Base-by-base conservation (phyloP, 2,113 vertebrate species). In the Mirounga angustirostris region DNA sequence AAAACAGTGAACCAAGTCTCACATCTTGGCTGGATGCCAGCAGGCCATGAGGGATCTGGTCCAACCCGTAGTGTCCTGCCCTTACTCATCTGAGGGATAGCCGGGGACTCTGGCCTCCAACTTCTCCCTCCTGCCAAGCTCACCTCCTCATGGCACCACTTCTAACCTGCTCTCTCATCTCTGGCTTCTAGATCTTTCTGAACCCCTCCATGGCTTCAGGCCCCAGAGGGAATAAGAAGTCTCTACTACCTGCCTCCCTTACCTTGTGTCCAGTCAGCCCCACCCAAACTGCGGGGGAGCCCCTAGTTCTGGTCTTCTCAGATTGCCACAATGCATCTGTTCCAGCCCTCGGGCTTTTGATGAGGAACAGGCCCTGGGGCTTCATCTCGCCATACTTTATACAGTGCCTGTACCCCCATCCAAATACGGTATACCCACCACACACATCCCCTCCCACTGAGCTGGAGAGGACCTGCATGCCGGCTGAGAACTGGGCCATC, bases 271-370 rank as follows among this genome's bases (percentile, higher is more conserved):
- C 69, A 73, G 43, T 28, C 18, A 22, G 26, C 58, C 33, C 12
- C 69, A n/a, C 22, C 59, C 36, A 83, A 50, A 18, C 7, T 3
- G 3, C 28, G n/a, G n/a, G 58, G n/a, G 13, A 67, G 11, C 43
- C 46, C 61, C 43, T 7, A 15, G 15, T 28, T 46, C 73, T 83
- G 7, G 2, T 56, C 59, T 52, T 36, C 61, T 69, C 59, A 52
- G 5, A 16, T 2, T 5, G 18, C 58, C 40, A 61, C 2, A 0
- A 0, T 46, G 7, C 8, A 7, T n/a, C 26, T 16, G 16, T 26
- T n/a, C 11, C 9, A 58, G 76, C 58, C 43, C 58, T 56, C 15
- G 10, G 28, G 1, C 56, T 46, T 69, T 26, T 30, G 46, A 36
- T 56, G 36, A 95, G 52, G 83, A 36, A 19, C 2, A 40, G 73